Evolutionary conservation across 2,888 invertebrate genomes (phyloP).

Genomic region (Sturmia bella): DNA sequence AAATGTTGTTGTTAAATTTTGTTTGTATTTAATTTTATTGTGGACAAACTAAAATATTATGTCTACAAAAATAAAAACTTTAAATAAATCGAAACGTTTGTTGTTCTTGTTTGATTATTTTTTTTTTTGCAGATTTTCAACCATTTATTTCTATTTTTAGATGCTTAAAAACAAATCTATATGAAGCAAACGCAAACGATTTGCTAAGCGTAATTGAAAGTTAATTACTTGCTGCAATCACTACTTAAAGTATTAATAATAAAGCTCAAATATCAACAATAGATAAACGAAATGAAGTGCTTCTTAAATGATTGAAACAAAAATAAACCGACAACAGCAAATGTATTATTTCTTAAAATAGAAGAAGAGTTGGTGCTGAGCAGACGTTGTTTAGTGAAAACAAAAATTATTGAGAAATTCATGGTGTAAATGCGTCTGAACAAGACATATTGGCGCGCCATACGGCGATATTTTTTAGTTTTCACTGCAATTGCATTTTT

Average conservation of each 20-base stretch:
- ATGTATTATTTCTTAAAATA: neutral
- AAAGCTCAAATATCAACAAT: constrained; percentile 23
- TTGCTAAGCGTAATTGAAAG: constrained; percentile 6
- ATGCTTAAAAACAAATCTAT: constrained; percentile 2
- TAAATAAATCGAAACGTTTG: constrained; percentile 14
- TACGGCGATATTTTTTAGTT: constrained; percentile 82
- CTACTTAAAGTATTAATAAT: constrained; percentile 3
- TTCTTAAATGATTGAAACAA: constrained; percentile 28
- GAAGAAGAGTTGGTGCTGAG: neutral
- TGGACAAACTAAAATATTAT: constrained; percentile 39
- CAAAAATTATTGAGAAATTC: constrained; percentile 49
- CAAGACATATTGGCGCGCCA: constrained; percentile 81
- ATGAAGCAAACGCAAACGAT: constrained; percentile 16
- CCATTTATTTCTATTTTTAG: constrained; percentile 36
- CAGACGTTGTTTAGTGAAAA: constrained; percentile 31
- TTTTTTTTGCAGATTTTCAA: neutral
- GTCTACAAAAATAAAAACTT: constrained; percentile 27
- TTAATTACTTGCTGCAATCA: constrained; percentile 39
- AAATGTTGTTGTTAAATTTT: constrained; percentile 41
- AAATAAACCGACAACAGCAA: constrained; percentile 15
- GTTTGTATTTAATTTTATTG: constrained; percentile 6
- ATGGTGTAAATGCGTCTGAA: constrained; percentile 81
- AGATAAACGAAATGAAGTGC: constrained; percentile 26
- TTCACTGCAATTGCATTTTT: constrained; percentile 81
- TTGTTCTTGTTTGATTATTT: neutral